Evolutionary conservation across 2,113 vertebrate genomes (phyloP).

Genomic region (Nothoprocta perdicaria): DNA sequence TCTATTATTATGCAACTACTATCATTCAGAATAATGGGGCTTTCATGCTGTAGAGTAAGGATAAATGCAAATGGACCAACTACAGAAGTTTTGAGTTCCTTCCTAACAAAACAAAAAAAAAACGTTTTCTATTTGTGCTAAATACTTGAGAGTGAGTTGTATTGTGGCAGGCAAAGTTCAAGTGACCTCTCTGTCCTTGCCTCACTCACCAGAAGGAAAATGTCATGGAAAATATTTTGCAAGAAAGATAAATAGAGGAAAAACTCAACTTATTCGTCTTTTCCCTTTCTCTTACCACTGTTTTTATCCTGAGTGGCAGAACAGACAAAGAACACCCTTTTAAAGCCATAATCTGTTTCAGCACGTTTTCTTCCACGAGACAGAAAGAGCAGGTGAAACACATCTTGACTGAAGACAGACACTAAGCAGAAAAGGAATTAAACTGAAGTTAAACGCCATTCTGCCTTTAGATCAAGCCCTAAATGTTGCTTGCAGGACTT

Average conservation of each 20-base stretch:
- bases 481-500: not conserved
- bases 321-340: not conserved
- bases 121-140: not conserved
- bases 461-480: not conserved
- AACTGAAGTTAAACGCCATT: not conserved
- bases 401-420: not conserved
- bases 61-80: not conserved
- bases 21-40: not conserved
- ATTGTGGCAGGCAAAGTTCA: not conserved
- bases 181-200: not conserved
- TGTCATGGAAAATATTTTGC: not conserved
- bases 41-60: not conserved
- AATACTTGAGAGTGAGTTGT: not conserved
- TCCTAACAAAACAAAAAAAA: not conserved
- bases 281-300: not conserved
- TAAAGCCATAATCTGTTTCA: slow-evolving; percentile 5
- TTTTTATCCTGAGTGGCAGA: slow-evolving; percentile 24
- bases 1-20: not conserved
- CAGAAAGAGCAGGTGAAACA: not conserved
- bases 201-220: slow-evolving; percentile 6
- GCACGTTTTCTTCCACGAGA: not conserved
- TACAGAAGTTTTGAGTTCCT: not conserved
- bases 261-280: not conserved
- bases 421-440: not conserved
- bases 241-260: not conserved